Evolutionary conservation across 2,888 invertebrate genomes (phyloP).

Genomic region (Chorisops tibialis): DNA sequence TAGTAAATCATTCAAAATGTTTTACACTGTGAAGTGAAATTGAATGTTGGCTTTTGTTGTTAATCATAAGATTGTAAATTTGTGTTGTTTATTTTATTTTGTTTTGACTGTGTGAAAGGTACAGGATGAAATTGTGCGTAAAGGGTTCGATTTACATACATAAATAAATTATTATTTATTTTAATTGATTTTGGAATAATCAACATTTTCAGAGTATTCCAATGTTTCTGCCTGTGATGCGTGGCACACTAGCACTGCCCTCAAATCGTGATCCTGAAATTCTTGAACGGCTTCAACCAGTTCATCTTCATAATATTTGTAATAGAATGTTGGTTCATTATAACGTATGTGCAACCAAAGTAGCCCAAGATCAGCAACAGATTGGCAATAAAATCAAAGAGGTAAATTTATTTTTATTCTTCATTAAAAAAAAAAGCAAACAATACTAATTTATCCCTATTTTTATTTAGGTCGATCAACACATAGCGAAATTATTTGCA

Average conservation of each 20-base stretch:
- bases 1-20: too few species aligned
- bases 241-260: slow-evolving; percentile 81
- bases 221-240: slow-evolving; percentile 88
- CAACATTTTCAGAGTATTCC: slow-evolving; percentile 66
- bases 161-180: too few species aligned
- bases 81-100: too few species aligned
- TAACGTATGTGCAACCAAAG: slow-evolving; percentile 74
- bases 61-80: too few species aligned
- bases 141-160: too few species aligned
- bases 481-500: slow-evolving; percentile 66
- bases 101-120: too few species aligned
- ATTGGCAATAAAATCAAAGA: slow-evolving; percentile 73
- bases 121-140: too few species aligned
- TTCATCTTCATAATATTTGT: slow-evolving; percentile 71
- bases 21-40: too few species aligned
- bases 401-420: slow-evolving; percentile 53
- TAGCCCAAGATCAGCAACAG: slow-evolving; percentile 75
- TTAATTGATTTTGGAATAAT: too few species aligned
- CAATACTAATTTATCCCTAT: background rate
- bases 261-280: slow-evolving; percentile 84
- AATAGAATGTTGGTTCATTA: slow-evolving; percentile 80
- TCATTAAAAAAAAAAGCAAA: too few species aligned
- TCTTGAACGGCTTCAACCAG: slow-evolving; percentile 64
- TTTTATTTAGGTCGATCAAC: slow-evolving; percentile 60
- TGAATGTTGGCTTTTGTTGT: too few species aligned